Conservation (phyloP, 2,888 invertebrate species). For the Erpobdella octoculata region DNA sequence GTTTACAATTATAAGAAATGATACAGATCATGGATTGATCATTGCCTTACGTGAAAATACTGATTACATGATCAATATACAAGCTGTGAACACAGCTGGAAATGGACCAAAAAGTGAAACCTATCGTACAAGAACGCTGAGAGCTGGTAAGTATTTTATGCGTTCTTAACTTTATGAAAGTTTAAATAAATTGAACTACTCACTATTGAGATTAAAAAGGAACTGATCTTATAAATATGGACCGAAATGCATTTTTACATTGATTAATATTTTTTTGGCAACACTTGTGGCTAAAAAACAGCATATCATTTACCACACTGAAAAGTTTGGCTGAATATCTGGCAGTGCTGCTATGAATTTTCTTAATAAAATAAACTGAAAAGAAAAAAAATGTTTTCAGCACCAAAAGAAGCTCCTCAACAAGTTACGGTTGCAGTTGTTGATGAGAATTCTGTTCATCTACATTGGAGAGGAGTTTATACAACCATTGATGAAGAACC, state of each 20-base stretch:
- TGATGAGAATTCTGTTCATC: constrained; percentile 76
- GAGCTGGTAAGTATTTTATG: constrained; percentile 39
- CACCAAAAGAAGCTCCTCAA: constrained; percentile 87
- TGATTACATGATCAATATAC: constrained; percentile 81
- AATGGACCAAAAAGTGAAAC: constrained; percentile 90
- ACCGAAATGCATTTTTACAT: too few species aligned
- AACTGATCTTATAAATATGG: too few species aligned
- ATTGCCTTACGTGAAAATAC: constrained; percentile 86
- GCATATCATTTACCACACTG: background rate
- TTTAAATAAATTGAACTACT: too few species aligned
- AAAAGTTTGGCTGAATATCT: background rate
- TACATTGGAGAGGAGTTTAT: constrained; percentile 80
- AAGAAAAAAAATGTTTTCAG: constrained; percentile 54
- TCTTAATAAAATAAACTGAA: background rate
- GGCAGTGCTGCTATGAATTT: background rate
- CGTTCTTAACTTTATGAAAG: too few species aligned
- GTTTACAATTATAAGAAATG: constrained; percentile 45
- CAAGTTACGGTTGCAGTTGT: constrained; percentile 76
- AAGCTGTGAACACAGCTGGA: constrained; percentile 84
- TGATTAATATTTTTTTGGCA: too few species aligned
- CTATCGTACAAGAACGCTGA: constrained; percentile 58
- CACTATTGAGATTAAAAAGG: too few species aligned
- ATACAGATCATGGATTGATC: constrained; percentile 75
- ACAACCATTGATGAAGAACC: constrained; percentile 85
- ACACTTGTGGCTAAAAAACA: background rate